Evolutionary conservation across 2,888 invertebrate species (phyloP).

Genomic region (Sipha maydis): DNA sequence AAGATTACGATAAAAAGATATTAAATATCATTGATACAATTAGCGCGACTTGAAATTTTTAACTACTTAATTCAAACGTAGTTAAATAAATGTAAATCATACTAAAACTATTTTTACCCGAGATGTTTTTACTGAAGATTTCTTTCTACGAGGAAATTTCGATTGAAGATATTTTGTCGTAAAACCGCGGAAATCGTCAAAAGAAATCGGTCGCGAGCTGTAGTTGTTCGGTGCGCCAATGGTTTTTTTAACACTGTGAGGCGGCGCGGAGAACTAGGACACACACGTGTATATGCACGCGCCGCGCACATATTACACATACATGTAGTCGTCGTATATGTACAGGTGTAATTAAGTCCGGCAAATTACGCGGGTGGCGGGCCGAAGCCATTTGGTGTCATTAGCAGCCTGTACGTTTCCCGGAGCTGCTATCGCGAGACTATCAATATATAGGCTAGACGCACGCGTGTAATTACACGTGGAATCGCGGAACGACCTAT

Average conservation of each 20-base stretch:
- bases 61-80: too few relatives aligned
- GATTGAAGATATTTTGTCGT: too few relatives aligned
- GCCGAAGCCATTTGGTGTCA: conserved; percentile 35
- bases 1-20: too few relatives aligned
- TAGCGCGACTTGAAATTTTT: too few relatives aligned
- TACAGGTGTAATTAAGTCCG: conserved; percentile 44
- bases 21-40: too few relatives aligned
- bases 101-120: too few relatives aligned
- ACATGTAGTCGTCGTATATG: background rate
- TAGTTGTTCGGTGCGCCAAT: background rate
- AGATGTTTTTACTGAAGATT: too few relatives aligned
- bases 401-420: conserved; percentile 21
- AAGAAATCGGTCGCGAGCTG: background rate
- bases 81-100: too few relatives aligned
- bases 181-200: too few relatives aligned
- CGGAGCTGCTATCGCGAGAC: background rate
- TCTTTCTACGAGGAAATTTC: too few relatives aligned
- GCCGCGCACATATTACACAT: background rate
- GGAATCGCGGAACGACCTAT: conserved; percentile 39
- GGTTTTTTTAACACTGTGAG: background rate
- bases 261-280: background rate
- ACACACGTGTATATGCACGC: too few relatives aligned
- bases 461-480: conserved; percentile 33
- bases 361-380: conserved; percentile 44
- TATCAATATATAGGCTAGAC: conserved; percentile 16